A percentile compares a stretch with the other conserved stretches of the same genome.
phyloP scores from a whole-genome alignment of 2,888 invertebrate species.

The Diachrysia chrysitis region DNA sequence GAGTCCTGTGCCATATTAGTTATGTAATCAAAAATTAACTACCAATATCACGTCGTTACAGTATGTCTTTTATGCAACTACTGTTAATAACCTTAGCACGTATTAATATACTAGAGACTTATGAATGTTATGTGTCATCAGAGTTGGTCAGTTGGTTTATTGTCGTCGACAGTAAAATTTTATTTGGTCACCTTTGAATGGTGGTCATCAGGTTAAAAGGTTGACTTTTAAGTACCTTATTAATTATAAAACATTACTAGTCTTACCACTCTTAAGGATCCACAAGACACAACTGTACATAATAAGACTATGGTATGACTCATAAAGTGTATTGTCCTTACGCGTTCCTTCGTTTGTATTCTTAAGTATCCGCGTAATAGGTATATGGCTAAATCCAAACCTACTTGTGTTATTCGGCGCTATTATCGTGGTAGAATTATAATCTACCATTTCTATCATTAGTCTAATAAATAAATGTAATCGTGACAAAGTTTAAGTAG shows the following conservation, averaged over 20 bases:
- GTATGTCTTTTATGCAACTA: constrained; percentile 27
- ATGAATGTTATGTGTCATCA: constrained; percentile 16
- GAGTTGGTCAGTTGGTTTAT: background rate
- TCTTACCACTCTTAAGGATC: background rate
- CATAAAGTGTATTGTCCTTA: constrained; percentile 4
- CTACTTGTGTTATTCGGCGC: no score
- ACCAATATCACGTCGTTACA: constrained; percentile 18
- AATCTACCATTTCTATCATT: no score
- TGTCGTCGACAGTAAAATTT: background rate
- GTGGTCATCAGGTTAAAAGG: background rate
- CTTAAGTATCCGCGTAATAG: background rate
- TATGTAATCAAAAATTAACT: constrained; percentile 32
- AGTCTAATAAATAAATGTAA: no score
- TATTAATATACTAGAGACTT: constrained; percentile 30
- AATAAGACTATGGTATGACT: background rate
- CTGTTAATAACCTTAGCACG: constrained; percentile 34
- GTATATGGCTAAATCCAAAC: no score
- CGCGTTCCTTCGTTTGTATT: background rate
- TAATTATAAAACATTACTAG: background rate
- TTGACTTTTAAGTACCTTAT: background rate
- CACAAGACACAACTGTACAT: background rate
- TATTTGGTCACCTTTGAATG: background rate
- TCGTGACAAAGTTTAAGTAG: no score
- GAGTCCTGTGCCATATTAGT: constrained; percentile 13
- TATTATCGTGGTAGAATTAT: no score